phyloP scores from a whole-genome alignment of 2,888 invertebrate species.

The Himalopsyche japonica region DNA sequence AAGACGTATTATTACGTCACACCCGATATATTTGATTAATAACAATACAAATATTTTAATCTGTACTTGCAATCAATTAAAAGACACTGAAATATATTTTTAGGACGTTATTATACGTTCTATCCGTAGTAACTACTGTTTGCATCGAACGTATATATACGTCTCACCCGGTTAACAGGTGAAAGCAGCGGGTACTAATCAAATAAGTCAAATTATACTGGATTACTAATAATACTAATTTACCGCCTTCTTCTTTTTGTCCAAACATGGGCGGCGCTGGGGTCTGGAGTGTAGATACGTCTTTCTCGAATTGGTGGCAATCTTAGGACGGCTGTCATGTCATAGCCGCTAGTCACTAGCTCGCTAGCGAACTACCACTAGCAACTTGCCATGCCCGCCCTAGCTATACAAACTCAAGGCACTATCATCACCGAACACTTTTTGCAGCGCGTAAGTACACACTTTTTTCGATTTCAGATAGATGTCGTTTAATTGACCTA shows the following conservation, averaged over 20 bases:
- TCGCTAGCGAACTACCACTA: background rate
- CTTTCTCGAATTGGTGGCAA: conserved; percentile 35
- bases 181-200: no score
- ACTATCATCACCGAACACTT: background rate
- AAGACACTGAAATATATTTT: no score
- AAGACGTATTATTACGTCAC: no score
- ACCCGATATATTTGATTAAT: no score
- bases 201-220: no score
- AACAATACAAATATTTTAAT: no score
- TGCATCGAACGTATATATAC: no score
- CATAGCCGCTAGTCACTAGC: conserved; percentile 1
- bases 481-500: no score
- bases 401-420: background rate
- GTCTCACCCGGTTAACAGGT: no score
- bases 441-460: background rate
- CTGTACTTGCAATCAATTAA: no score
- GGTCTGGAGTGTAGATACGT: background rate
- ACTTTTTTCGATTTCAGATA: background rate
- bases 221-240: background rate
- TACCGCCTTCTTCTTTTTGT: conserved; percentile 35
- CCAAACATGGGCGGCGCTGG: conserved; percentile 16
- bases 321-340: conserved; percentile 36
- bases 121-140: no score
- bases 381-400: background rate
- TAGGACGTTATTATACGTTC: no score